phyloP scores from a whole-genome alignment of 2,797 vertebrate species.

The Leucoraja ocellata region DNA sequence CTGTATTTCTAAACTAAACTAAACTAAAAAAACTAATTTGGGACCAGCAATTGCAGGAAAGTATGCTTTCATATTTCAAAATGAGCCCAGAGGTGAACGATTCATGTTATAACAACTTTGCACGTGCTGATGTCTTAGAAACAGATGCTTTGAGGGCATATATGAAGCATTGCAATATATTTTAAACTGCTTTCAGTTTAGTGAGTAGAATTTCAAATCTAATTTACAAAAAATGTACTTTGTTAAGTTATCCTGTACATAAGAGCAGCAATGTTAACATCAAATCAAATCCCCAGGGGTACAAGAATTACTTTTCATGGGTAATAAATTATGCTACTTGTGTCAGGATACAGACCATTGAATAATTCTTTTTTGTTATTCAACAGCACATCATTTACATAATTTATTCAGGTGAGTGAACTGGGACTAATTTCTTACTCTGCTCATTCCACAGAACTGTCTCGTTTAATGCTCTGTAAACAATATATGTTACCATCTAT shows the following conservation, averaged over 20 bases:
- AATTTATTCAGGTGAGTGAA: slow-evolving; percentile 29
- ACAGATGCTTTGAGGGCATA: neutral
- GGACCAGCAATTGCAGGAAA: neutral
- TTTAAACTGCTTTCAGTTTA: neutral
- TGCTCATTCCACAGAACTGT: slow-evolving; percentile 21
- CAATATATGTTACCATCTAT: slow-evolving; percentile 23
- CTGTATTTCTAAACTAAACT: too few species aligned
- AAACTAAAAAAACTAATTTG: neutral
- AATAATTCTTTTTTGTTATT: slow-evolving; percentile 22
- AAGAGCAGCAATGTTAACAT: neutral
- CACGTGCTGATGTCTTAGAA: neutral
- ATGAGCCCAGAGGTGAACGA: neutral
- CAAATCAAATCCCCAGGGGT: neutral
- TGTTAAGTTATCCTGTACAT: neutral
- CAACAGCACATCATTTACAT: neutral
- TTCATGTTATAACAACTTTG: neutral
- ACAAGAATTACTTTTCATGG: neutral
- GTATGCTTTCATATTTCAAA: neutral
- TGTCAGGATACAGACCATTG: neutral
- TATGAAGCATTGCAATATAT: neutral
- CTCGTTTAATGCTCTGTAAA: neutral
- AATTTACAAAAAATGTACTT: neutral
- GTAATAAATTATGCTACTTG: neutral
- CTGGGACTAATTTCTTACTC: slow-evolving; percentile 16
- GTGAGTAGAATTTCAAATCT: neutral